phyloP scores from a whole-genome alignment of 2,113 vertebrate species.

The Oreotrochilus melanogaster region DNA sequence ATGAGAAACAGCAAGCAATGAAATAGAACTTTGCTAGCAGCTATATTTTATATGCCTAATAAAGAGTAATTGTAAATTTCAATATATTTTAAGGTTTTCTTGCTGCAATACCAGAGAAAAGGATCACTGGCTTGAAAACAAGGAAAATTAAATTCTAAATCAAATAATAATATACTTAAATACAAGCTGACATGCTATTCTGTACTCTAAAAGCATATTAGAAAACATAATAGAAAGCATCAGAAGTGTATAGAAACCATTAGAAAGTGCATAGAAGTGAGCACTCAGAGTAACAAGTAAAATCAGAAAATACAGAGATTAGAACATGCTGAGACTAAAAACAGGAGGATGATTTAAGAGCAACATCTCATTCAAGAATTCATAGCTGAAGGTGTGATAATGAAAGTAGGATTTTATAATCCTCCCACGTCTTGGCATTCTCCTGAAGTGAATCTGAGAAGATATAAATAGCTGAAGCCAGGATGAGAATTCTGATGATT shows the following conservation, averaged over 20 bases:
- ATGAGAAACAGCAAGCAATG: not conserved
- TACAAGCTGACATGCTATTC: not conserved
- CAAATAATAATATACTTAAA: not conserved
- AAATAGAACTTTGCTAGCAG: not conserved
- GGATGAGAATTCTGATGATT: not conserved
- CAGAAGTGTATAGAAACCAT: not conserved
- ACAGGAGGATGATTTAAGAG: not conserved
- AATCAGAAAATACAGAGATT: not conserved
- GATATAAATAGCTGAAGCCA: not conserved
- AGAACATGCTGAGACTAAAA: not conserved
- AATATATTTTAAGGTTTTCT: not conserved
- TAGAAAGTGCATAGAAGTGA: not conserved
- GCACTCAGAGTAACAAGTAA: not conserved
- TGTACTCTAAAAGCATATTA: not conserved
- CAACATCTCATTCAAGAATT: slow-evolving; percentile 5
- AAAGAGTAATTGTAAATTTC: not conserved
- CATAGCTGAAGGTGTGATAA: not conserved
- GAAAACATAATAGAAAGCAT: not conserved
- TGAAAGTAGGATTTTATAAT: not conserved
- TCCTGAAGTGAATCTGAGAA: not conserved
- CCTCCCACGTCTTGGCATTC: not conserved
- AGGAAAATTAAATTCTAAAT: not conserved
- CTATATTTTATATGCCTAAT: not conserved
- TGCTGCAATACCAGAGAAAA: not conserved
- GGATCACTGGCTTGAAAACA: not conserved